Evolutionary conservation across 1,140 invertebrate species (phyloP).

Genomic region (Hirudo medicinalis): DNA sequence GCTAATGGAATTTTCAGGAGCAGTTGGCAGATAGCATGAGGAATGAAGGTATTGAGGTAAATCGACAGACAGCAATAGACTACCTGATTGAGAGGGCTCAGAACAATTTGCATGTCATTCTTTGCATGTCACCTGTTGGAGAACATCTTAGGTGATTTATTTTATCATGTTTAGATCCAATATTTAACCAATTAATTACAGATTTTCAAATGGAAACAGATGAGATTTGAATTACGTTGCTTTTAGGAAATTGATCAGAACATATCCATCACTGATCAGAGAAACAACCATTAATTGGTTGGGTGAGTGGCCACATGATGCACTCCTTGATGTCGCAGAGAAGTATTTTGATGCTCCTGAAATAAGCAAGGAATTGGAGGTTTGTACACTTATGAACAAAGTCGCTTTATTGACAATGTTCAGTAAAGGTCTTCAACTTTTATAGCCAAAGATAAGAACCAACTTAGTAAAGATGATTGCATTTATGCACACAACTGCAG

Average conservation of each 20-base stretch:
- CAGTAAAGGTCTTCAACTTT: slow-evolving; percentile 11
- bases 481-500: slow-evolving; percentile 61
- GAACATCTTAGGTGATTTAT: slow-evolving; percentile 47
- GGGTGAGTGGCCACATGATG: slow-evolving; percentile 67
- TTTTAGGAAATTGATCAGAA: slow-evolving; percentile 57
- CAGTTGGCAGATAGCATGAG: slow-evolving; percentile 53
- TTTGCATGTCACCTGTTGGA: slow-evolving; percentile 74
- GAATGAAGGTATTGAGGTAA: slow-evolving; percentile 51
- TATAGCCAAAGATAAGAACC: slow-evolving; percentile 48
- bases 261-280: slow-evolving; percentile 71
- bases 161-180: not conserved
- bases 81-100: slow-evolving; percentile 63
- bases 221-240: no score
- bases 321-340: slow-evolving; percentile 60
- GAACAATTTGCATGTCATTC: slow-evolving; percentile 61
- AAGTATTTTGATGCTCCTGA: slow-evolving; percentile 36
- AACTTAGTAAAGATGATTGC: slow-evolving; percentile 58
- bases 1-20: slow-evolving; percentile 14
- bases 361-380: slow-evolving; percentile 35
- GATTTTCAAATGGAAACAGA: no score
- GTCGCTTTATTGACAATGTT: slow-evolving; percentile 5
- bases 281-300: slow-evolving; percentile 79
- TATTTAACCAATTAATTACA: not conserved
- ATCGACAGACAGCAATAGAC: slow-evolving; percentile 50
- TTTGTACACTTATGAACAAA: slow-evolving; percentile 21